Conservation (phyloP, 2,888 invertebrate genomes). For the Drosophila setosimentum region DNA sequence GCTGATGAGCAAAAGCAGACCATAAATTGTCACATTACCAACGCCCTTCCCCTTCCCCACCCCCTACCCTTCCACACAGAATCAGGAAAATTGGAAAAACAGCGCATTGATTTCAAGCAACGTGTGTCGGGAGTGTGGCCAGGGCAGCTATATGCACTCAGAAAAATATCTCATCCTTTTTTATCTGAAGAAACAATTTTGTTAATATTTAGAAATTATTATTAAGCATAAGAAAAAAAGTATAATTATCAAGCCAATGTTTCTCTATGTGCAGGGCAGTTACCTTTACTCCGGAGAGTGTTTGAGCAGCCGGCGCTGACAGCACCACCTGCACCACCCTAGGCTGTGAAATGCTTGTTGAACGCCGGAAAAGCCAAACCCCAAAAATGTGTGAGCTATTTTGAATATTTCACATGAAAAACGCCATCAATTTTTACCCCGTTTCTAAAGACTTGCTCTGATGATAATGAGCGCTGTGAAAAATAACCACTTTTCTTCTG, state of each 20-base stretch:
- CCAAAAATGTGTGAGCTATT: slow-evolving; percentile 39
- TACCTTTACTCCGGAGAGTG: slow-evolving; percentile 51
- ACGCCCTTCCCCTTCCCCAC: background rate
- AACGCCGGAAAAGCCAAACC: slow-evolving; percentile 30
- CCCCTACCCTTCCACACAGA: background rate
- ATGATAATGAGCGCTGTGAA: slow-evolving; percentile 67
- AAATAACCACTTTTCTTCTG: slow-evolving; percentile 68
- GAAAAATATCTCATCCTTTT: background rate
- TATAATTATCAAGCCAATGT: background rate
- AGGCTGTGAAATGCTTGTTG: background rate
- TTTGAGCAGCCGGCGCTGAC: slow-evolving; percentile 35
- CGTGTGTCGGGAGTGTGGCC: slow-evolving; percentile 73
- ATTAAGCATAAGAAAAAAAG: background rate
- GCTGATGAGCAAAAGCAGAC: slow-evolving; percentile 76
- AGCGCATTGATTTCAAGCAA: slow-evolving; percentile 71
- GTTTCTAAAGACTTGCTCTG: slow-evolving; percentile 16
- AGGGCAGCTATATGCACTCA: background rate
- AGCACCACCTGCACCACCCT: slow-evolving; percentile 59
- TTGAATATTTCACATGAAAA: slow-evolving; percentile 38
- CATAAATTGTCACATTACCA: slow-evolving; percentile 71
- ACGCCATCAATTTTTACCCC: slow-evolving; percentile 36
- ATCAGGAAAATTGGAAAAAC: slow-evolving; percentile 47
- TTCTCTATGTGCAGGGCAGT: background rate
- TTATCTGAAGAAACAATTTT: no score
- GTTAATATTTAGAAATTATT: background rate